Evolutionary conservation across 1,140 invertebrate species (phyloP).

Genomic region (Penaeus indicus): DNA sequence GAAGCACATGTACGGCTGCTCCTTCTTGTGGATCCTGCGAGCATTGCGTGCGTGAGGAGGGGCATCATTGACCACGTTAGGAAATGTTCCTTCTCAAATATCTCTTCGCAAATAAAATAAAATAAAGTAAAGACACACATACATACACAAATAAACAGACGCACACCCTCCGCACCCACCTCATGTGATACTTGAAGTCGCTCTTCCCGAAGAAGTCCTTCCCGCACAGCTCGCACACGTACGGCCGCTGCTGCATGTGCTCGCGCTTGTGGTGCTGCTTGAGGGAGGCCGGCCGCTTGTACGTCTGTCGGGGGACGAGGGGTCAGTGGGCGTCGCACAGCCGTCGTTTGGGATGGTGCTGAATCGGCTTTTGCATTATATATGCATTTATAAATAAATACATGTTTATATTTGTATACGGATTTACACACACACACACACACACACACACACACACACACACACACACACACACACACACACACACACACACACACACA

Average conservation of each 20-base stretch:
- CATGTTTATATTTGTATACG: not conserved
- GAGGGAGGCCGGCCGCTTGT: conserved; percentile 37
- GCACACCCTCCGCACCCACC: conserved; percentile 39
- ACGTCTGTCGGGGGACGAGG: conserved; percentile 25
- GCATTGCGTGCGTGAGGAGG: too few relatives aligned
- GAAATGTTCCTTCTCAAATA: too few relatives aligned
- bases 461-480: not conserved
- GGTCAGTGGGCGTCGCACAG: not conserved
- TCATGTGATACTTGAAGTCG: conserved; percentile 65
- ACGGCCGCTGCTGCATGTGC: conserved; percentile 64
- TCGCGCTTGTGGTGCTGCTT: conserved; percentile 67
- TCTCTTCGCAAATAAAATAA: too few relatives aligned
- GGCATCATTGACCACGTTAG: too few relatives aligned
- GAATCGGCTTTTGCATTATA: not conserved
- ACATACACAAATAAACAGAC: too few relatives aligned
- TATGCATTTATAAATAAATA: conserved; percentile 16
- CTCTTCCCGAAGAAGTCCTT: conserved; percentile 66
- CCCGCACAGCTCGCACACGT: conserved; percentile 57
- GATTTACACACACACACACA: not conserved
- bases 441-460: not conserved
- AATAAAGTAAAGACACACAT: not conserved
- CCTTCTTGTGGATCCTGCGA: conserved; percentile 72
- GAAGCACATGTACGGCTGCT: conserved; percentile 73
- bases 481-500: not conserved
- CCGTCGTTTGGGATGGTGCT: too few relatives aligned